Conservation (phyloP, 2,797 vertebrate genomes). For the Dipus sagitta region DNA sequence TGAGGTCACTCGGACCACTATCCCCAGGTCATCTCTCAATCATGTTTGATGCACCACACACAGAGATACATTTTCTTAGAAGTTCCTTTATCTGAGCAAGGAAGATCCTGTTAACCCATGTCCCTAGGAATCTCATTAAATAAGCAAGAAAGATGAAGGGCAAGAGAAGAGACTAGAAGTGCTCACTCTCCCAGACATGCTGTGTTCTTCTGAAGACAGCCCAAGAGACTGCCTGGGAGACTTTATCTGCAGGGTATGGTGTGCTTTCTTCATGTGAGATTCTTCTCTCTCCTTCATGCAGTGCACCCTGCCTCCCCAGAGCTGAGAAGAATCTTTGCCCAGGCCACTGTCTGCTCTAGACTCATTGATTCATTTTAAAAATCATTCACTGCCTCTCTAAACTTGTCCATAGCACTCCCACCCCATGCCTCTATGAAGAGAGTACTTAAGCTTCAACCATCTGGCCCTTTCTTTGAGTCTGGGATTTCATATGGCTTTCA, state of each 20-base stretch:
- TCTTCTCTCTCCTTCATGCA: neutral
- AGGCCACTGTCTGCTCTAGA: neutral
- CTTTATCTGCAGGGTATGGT: neutral
- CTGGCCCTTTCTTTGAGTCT: neutral
- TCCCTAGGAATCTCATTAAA: neutral
- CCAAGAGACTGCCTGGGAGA: neutral
- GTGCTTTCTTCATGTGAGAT: neutral
- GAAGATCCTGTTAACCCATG: neutral
- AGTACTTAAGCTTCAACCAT: neutral
- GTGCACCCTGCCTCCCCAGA: no score
- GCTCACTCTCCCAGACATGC: neutral
- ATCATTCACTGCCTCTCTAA: neutral
- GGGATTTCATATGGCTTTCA: neutral
- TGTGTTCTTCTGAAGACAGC: neutral
- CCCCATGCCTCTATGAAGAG: neutral
- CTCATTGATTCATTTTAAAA: neutral
- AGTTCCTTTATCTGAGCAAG: neutral
- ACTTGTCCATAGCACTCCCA: neutral
- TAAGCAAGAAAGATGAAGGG: neutral
- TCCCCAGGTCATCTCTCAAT: neutral
- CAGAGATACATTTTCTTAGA: neutral
- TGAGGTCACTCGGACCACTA: neutral
- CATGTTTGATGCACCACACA: neutral
- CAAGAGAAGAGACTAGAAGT: neutral
- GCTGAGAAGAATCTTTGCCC: neutral